Conservation (phyloP, 2,888 invertebrate genomes). For the Sphecodes monilicornis region DNA sequence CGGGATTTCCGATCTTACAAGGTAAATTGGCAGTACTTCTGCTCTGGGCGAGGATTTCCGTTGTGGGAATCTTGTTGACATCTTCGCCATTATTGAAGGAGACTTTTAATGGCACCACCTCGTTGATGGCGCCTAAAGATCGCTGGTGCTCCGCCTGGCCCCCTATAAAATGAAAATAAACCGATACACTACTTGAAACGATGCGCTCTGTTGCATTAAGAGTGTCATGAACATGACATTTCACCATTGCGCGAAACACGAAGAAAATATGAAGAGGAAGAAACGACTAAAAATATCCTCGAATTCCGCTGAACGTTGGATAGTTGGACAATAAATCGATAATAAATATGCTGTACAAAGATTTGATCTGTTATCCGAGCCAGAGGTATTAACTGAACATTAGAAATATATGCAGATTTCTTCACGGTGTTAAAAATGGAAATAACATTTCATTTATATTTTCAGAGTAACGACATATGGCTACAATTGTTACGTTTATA, state of each 20-base stretch:
- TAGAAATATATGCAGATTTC: too few species aligned
- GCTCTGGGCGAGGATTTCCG: constrained; percentile 85
- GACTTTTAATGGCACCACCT: constrained; percentile 62
- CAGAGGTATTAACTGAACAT: too few species aligned
- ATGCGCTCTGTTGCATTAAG: background rate
- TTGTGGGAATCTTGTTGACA: constrained; percentile 76
- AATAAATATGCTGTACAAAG: background rate
- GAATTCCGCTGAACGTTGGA: too few species aligned
- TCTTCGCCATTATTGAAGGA: constrained; percentile 63
- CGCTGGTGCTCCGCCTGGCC: constrained; percentile 79
- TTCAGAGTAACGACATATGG: background rate
- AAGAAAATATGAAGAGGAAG: background rate
- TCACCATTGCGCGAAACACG: background rate
- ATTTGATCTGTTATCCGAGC: too few species aligned
- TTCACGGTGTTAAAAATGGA: too few species aligned
- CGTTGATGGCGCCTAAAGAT: constrained; percentile 75
- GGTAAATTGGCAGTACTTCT: constrained; percentile 85
- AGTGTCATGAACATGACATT: background rate
- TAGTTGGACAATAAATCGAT: background rate
- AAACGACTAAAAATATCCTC: background rate
- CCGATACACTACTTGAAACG: background rate
- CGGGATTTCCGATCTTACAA: constrained; percentile 84
- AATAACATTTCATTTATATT: background rate
- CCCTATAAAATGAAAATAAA: constrained; percentile 68
- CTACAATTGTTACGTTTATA: background rate